Conservation (phyloP, 2,888 invertebrate genomes). For the Stenichneumon culpator region DNA sequence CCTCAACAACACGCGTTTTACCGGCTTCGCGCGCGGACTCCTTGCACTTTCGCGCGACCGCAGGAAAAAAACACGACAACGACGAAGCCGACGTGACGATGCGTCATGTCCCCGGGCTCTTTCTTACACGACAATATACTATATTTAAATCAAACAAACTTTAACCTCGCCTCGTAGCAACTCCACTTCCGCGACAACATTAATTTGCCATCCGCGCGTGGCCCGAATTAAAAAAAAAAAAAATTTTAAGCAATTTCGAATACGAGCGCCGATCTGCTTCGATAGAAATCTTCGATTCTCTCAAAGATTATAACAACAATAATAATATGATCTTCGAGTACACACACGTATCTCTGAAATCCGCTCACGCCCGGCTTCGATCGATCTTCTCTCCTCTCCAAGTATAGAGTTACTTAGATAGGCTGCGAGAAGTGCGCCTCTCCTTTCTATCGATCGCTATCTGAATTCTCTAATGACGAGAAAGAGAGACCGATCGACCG, state of each 20-base stretch:
- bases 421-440: slow-evolving; percentile 48
- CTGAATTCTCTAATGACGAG: slow-evolving; percentile 68
- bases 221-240: no score
- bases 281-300: slow-evolving; percentile 10
- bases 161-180: slow-evolving; percentile 28
- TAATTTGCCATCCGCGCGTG: slow-evolving; percentile 46
- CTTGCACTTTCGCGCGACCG: slow-evolving; percentile 63
- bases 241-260: slow-evolving; percentile 31
- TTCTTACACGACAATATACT: slow-evolving; percentile 18
- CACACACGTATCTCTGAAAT: slow-evolving; percentile 19
- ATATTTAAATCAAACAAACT: slow-evolving; percentile 56
- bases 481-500: slow-evolving; percentile 63
- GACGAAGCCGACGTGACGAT: slow-evolving; percentile 25
- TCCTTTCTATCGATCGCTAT: slow-evolving; percentile 68
- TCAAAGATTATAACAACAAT: slow-evolving; percentile 15
- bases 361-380: slow-evolving; percentile 54
- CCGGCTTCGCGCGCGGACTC: slow-evolving; percentile 32
- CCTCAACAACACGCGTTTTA: slow-evolving; percentile 51
- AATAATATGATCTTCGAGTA: slow-evolving; percentile 21
- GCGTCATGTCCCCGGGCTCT: slow-evolving; percentile 46
- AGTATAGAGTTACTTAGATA: slow-evolving; percentile 20
- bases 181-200: slow-evolving; percentile 17
- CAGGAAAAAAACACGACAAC: slow-evolving; percentile 26
- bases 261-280: slow-evolving; percentile 20
- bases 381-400: slow-evolving; percentile 59